Evolutionary conservation across 2,113 vertebrate genomes (phyloP).

Genomic region (Phalacrocorax carbo): DNA sequence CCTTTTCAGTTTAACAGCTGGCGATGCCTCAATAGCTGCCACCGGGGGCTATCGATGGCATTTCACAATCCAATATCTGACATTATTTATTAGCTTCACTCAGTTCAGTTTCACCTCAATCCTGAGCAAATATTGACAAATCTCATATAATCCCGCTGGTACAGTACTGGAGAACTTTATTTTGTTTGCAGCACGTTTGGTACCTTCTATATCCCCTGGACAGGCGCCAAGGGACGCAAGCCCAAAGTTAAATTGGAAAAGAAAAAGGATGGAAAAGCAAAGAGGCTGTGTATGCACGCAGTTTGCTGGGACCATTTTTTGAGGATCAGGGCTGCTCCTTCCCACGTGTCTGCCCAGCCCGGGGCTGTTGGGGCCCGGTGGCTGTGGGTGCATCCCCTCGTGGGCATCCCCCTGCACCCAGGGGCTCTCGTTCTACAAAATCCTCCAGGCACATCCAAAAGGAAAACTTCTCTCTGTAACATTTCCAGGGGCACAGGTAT

Average conservation of each 20-base stretch:
- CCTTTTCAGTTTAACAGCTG: background rate
- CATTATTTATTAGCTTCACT: background rate
- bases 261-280: background rate
- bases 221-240: background rate
- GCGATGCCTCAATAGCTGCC: background rate
- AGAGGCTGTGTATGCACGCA: background rate
- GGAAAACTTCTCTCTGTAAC: background rate
- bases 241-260: background rate
- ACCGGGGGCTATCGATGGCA: background rate
- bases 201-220: background rate
- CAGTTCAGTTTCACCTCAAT: background rate
- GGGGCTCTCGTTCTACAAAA: background rate
- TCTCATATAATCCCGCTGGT: background rate
- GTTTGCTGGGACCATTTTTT: background rate
- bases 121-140: conserved; percentile 1
- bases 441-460: background rate
- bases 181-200: background rate
- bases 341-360: background rate
- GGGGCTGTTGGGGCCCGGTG: background rate
- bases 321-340: background rate
- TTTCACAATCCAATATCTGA: background rate
- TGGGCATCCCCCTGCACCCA: background rate
- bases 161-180: background rate
- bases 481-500: fast-evolving
- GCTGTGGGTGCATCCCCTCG: fast-evolving